Evolutionary conservation across 1,140 invertebrate genomes (phyloP), one percentile per base, ranked within the genome.

Genomic region (Zophobas morio): DNA sequence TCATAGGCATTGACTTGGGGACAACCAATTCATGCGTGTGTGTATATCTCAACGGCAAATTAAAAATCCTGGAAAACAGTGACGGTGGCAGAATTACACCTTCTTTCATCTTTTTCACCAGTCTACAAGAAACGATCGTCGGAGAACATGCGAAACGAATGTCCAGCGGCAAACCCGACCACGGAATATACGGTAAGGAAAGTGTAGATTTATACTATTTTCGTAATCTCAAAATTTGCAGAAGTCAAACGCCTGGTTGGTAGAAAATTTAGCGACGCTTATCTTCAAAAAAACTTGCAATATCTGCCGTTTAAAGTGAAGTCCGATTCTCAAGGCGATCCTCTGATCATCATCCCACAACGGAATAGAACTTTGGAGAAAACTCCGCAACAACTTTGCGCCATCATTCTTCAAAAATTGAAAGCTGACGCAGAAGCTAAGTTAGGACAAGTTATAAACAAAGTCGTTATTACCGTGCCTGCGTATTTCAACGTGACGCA

Each of bases 61-160:
- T 94, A 1, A 94, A 96, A 86, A 95, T 96, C 82, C 94, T 96
- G 81, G 93, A 93, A 81, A 96, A 96, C 82, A 94, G 95, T 81
- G 92, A 94, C 85, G 94, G 94, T 1, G 95, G 94, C 84, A 84
- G 93, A 75, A 95, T 93, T 37, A 95, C 94, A 40, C 93, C 93
- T 1, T 90, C 92, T 56, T 86, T 86, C 88, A 81, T 89, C 20
- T 88, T 88, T 0, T 90, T 89, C 79, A 35, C 20, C 20, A 20
- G 20, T 75, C 87, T 0, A 92, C 92, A 72, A 92, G 92, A 46
- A 46, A 46, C 42, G n/a, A 92, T 92, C 73, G 91, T 77, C 46
- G 76, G 76, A 5, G n/a, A 39, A 8, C 36, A 47, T 47, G 71
- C 49, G 6, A 4, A 51, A 20, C 49, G 49, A 71, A 8, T 63